phyloP scores from a whole-genome alignment of 2,888 invertebrate genomes.

The Calameuta idolon region DNA sequence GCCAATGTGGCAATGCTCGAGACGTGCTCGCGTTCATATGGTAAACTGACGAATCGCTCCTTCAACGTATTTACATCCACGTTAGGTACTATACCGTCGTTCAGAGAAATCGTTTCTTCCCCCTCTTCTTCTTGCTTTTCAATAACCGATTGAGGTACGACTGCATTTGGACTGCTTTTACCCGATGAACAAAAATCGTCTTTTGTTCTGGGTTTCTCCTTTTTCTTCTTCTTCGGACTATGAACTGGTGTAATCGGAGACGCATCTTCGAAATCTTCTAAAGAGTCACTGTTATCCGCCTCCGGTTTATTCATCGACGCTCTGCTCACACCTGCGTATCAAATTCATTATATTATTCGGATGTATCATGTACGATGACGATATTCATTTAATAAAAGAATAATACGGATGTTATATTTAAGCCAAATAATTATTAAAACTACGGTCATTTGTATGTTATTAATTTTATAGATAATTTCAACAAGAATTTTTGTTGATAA shows the following conservation, averaged over 20 bases:
- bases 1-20: neutral
- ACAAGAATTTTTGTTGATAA: no score
- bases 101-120: neutral
- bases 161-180: neutral
- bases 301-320: constrained; percentile 38
- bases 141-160: constrained; percentile 1
- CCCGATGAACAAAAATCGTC: neutral
- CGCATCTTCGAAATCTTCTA: constrained; percentile 42
- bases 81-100: constrained; percentile 12
- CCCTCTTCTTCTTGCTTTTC: neutral
- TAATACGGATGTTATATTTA: neutral
- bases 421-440: no score
- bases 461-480: neutral
- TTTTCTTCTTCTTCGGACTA: constrained; percentile 37
- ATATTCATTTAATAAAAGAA: neutral
- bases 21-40: neutral
- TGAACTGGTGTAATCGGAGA: constrained; percentile 46
- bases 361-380: neutral
- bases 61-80: constrained; percentile 14
- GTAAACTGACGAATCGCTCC: neutral
- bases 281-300: constrained; percentile 22
- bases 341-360: constrained; percentile 1
- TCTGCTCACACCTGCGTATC: constrained; percentile 14
- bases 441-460: no score
- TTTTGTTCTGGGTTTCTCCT: constrained; percentile 7